These are phyloP conservation scores for Trachurus trachurus DNA, from an alignment of 2,797 vertebrate species.

Conservation along the genomic window DNA sequence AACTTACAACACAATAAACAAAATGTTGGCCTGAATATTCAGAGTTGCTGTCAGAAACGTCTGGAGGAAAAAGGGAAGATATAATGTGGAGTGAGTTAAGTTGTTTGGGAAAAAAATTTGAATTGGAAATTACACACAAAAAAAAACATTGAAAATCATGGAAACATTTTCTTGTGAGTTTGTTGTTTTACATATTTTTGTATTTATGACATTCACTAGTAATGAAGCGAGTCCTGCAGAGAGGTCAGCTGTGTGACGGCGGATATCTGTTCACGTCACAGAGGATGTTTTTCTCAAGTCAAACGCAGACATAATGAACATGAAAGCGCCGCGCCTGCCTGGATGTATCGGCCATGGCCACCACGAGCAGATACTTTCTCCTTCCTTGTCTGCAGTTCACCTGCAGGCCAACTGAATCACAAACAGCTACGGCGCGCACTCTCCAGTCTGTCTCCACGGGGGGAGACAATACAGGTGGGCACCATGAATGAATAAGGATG, in stretches of 20 bases:
- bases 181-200: background rate
- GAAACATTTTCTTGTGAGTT: background rate
- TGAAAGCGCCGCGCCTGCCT: no score
- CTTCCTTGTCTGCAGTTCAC: background rate
- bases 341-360: background rate
- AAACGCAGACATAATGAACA: no score
- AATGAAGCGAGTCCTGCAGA: background rate
- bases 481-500: background rate
- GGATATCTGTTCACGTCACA: background rate
- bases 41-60: background rate
- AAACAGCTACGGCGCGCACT: background rate
- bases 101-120: background rate
- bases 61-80: background rate
- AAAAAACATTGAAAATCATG: background rate
- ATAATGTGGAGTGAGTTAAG: background rate
- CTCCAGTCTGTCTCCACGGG: background rate
- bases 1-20: no score
- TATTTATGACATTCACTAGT: background rate
- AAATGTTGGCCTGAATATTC: no score
- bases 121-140: background rate
- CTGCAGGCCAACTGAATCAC: background rate
- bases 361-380: background rate
- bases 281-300: no score
- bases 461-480: background rate
- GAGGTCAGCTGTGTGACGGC: no score